phyloP scores from a whole-genome alignment of 2,888 invertebrate species.

The Aspidapion aeneum region DNA sequence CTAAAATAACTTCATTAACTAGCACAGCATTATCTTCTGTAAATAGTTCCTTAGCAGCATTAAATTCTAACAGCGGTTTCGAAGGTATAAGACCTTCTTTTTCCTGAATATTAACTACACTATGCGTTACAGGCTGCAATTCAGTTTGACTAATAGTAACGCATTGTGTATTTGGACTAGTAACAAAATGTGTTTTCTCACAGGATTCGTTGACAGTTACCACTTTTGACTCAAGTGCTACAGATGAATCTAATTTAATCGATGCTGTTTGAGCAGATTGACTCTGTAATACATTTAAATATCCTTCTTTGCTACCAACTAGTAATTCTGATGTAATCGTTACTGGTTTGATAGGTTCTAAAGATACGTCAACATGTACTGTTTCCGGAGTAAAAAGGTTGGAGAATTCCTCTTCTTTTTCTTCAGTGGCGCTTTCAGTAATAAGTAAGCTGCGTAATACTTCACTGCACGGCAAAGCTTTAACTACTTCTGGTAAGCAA shows the following conservation, averaged over 20 bases:
- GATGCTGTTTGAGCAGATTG: conserved; percentile 42
- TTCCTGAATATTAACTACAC: conserved; percentile 42
- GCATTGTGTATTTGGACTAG: conserved; percentile 20
- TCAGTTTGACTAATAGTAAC: conserved; percentile 41
- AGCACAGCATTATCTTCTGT: conserved; percentile 47
- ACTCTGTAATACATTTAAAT: conserved; percentile 31
- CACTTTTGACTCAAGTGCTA: conserved; percentile 45
- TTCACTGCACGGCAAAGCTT: conserved; percentile 45
- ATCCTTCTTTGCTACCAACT: conserved; percentile 42
- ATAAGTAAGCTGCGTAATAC: conserved; percentile 51
- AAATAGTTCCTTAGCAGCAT: conserved; percentile 46
- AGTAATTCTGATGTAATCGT: conserved; percentile 44
- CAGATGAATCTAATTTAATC: conserved; percentile 42
- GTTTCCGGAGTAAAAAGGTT: conserved; percentile 50
- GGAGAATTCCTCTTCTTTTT: conserved; percentile 51
- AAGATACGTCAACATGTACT: conserved; percentile 47
- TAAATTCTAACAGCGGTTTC: conserved; percentile 29
- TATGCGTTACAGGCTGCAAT: conserved; percentile 39
- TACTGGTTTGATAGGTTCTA: conserved; percentile 52
- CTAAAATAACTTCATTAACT: conserved; percentile 50
- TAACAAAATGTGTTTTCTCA: no score
- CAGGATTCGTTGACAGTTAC: conserved; percentile 27
- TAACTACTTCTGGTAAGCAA: conserved; percentile 35
- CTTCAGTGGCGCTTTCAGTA: conserved; percentile 48
- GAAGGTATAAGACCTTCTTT: conserved; percentile 36